phyloP scores from a whole-genome alignment of 2,113 vertebrate genomes.

The human (Homo sapiens) region DNA sequence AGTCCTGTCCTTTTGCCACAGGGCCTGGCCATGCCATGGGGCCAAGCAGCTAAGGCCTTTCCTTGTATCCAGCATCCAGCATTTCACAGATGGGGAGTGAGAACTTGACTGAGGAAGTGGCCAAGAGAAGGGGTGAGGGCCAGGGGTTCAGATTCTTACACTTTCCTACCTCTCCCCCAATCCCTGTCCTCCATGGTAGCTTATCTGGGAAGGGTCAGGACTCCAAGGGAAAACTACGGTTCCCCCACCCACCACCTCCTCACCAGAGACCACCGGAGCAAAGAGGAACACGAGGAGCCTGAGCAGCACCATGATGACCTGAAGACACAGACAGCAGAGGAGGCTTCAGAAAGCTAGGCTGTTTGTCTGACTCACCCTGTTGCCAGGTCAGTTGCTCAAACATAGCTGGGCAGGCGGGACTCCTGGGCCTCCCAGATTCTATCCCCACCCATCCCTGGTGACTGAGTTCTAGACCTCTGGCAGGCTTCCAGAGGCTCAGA shows the following conservation, averaged over 20 bases:
- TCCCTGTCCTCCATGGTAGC: background rate
- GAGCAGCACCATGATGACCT: constrained; percentile 40
- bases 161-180: background rate
- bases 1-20: background rate
- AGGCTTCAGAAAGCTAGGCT: background rate
- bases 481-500: background rate
- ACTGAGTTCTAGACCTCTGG: background rate
- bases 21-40: background rate
- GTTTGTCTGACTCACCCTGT: constrained; percentile 25
- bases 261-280: constrained; percentile 62
- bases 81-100: background rate
- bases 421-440: background rate
- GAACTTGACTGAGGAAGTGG: background rate
- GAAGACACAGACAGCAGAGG: background rate
- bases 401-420: background rate
- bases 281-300: constrained; percentile 21
- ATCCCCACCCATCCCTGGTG: constrained; percentile 1
- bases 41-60: background rate
- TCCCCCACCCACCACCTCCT: constrained; percentile 47
- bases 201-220: background rate
- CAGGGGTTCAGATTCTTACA: background rate
- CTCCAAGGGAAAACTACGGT: background rate
- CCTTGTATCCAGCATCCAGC: background rate
- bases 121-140: background rate
- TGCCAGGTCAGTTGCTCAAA: constrained; percentile 69